phyloP scores from a whole-genome alignment of 2,113 vertebrate species.

The Brachionichthys hirsutus region DNA sequence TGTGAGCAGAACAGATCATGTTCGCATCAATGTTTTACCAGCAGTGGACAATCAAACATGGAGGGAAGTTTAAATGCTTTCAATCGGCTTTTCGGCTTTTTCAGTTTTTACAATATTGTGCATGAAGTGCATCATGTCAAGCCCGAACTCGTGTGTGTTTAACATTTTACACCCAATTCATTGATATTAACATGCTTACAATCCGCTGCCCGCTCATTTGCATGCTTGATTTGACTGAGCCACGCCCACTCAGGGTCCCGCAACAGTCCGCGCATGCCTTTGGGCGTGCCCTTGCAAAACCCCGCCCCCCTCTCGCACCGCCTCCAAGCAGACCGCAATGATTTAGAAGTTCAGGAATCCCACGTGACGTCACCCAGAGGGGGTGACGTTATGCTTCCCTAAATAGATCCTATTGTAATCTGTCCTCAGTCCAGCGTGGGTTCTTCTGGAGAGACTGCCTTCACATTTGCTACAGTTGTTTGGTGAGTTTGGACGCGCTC shows the following conservation, averaged over 20 bases:
- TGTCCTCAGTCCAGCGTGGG: slow-evolving; percentile 99
- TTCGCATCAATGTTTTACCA: too few relatives aligned
- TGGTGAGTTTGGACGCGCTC: slow-evolving; percentile 89
- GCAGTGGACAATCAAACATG: too few relatives aligned
- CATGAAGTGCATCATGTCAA: neutral
- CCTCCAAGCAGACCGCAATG: slow-evolving; percentile 88
- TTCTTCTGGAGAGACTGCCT: slow-evolving; percentile 89
- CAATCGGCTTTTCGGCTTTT: too few relatives aligned
- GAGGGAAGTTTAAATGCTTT: too few relatives aligned
- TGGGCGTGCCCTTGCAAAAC: slow-evolving; percentile 43
- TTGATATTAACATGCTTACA: neutral
- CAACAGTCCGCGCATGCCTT: slow-evolving; percentile 42
- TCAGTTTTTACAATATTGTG: neutral
- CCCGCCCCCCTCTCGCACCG: slow-evolving; percentile 68
- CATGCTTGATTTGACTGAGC: slow-evolving; percentile 27
- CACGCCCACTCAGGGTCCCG: slow-evolving; percentile 58
- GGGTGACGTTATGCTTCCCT: slow-evolving; percentile 99
- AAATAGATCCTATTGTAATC: slow-evolving; percentile 99
- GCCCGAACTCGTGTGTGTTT: neutral
- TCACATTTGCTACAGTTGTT: slow-evolving; percentile 91
- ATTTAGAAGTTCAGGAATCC: slow-evolving; percentile 99
- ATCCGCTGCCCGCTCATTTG: slow-evolving; percentile 2
- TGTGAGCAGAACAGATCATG: too few relatives aligned
- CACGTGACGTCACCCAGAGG: slow-evolving; percentile 98
- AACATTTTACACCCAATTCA: neutral